Evolutionary conservation across 2,888 invertebrate species (phyloP).

Genomic region (Parnassius apollo): DNA sequence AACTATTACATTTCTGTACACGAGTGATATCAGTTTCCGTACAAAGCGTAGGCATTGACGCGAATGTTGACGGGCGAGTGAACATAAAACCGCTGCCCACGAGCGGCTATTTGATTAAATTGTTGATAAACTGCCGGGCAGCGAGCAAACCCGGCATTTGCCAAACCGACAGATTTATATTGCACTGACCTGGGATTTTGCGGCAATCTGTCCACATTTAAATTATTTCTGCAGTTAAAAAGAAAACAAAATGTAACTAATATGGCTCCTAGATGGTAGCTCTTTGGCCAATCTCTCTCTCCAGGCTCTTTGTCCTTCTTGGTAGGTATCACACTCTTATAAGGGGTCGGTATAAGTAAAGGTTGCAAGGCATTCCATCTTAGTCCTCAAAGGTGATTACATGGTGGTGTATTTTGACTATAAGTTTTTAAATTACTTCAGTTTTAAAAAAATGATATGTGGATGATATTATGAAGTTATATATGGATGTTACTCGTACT

Average conservation of each 20-base stretch:
- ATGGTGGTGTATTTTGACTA: too few species aligned
- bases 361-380: too few species aligned
- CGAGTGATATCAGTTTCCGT: slow-evolving; percentile 4
- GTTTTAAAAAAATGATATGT: too few species aligned
- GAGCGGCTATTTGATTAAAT: neutral
- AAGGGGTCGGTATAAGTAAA: too few species aligned
- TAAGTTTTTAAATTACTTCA: too few species aligned
- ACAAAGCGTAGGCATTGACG: slow-evolving; percentile 8
- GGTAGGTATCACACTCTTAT: too few species aligned
- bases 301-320: too few species aligned
- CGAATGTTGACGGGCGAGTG: slow-evolving; percentile 1
- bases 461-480: too few species aligned
- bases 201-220: neutral
- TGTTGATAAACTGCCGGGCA: slow-evolving; percentile 2
- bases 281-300: too few species aligned
- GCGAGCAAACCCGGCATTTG: neutral
- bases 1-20: slow-evolving; percentile 4
- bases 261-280: neutral
- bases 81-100: slow-evolving; percentile 3
- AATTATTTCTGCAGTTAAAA: neutral
- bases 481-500: too few species aligned
- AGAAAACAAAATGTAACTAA: too few species aligned
- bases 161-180: neutral
- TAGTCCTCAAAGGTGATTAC: too few species aligned
- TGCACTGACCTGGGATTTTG: neutral